Percentiles rank a stretch among this genome's conserved stretches.
These are phyloP conservation scores for Uromys caudimaculatus DNA, from an alignment of 2,797 vertebrate genomes.

Conservation along the genomic window DNA sequence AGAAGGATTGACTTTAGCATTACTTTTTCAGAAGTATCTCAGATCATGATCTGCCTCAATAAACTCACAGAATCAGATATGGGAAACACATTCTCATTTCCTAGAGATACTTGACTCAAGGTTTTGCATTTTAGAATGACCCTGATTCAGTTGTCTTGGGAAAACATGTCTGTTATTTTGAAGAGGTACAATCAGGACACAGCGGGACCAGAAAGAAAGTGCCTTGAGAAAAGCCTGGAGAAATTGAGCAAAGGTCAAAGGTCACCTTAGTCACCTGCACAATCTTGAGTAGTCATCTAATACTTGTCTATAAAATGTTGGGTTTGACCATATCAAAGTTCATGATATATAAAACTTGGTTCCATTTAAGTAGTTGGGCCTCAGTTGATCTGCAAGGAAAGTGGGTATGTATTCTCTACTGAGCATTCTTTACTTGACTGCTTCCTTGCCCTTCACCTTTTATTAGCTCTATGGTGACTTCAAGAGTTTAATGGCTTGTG, in stretches of 20 bases:
- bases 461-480: neutral
- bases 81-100: slow-evolving; percentile 33
- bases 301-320: slow-evolving; percentile 26
- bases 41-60: neutral
- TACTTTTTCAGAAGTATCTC: slow-evolving; percentile 24
- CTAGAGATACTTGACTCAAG: neutral
- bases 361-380: neutral
- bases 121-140: slow-evolving; percentile 42
- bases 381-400: neutral
- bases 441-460: neutral
- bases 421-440: neutral
- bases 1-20: slow-evolving; percentile 8
- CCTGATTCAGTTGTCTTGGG: neutral
- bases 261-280: neutral
- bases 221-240: neutral
- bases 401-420: neutral
- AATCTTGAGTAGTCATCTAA: neutral
- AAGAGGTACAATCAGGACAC: neutral
- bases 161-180: neutral
- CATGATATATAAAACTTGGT: neutral
- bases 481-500: neutral
- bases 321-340: neutral
- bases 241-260: slow-evolving; percentile 9
- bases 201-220: neutral
- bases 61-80: slow-evolving; percentile 45